Percentiles rank a stretch among this genome's conserved stretches.
Conservation (phyloP, 2,888 invertebrate species). For the Exocentrus adspersus region DNA sequence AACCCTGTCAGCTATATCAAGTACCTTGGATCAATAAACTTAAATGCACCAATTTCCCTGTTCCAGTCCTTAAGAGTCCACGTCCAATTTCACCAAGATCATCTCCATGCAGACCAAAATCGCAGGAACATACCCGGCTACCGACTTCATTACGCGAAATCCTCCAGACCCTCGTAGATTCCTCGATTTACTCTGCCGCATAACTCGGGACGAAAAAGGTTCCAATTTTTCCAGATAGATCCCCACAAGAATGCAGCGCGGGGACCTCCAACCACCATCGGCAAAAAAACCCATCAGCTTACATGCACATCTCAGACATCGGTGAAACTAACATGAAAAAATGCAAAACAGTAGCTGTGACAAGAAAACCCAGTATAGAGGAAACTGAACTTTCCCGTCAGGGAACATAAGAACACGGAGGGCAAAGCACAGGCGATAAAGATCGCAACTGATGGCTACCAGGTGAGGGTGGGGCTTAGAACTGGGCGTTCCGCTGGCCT, state of each 20-base stretch:
- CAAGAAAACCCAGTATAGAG: conserved; percentile 44
- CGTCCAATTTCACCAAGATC: too few relatives aligned
- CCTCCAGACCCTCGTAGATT: too few relatives aligned
- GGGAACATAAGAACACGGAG: conserved; percentile 48
- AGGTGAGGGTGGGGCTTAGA: conserved; percentile 55
- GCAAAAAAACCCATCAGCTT: conserved; percentile 35
- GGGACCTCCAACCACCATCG: conserved; percentile 10
- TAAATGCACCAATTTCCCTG: too few relatives aligned
- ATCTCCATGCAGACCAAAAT: too few relatives aligned
- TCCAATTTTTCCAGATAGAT: neutral
- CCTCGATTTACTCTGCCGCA: too few relatives aligned
- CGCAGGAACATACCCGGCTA: too few relatives aligned
- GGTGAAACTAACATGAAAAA: conserved; percentile 49
- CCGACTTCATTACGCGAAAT: too few relatives aligned
- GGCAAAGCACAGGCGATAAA: conserved; percentile 56
- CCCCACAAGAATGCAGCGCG: neutral
- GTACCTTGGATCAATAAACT: too few relatives aligned
- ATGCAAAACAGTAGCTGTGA: conserved; percentile 49
- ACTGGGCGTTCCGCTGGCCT: conserved; percentile 50
- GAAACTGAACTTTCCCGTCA: conserved; percentile 44
- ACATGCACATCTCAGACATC: conserved; percentile 45
- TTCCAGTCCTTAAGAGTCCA: too few relatives aligned
- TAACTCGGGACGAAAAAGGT: neutral
- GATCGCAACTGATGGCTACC: conserved; percentile 65
- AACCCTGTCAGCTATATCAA: too few relatives aligned